Percentiles rank a stretch among this genome's conserved stretches.
phyloP scores from a whole-genome alignment of 2,888 invertebrate genomes.

The Lycophotia porphyrea region DNA sequence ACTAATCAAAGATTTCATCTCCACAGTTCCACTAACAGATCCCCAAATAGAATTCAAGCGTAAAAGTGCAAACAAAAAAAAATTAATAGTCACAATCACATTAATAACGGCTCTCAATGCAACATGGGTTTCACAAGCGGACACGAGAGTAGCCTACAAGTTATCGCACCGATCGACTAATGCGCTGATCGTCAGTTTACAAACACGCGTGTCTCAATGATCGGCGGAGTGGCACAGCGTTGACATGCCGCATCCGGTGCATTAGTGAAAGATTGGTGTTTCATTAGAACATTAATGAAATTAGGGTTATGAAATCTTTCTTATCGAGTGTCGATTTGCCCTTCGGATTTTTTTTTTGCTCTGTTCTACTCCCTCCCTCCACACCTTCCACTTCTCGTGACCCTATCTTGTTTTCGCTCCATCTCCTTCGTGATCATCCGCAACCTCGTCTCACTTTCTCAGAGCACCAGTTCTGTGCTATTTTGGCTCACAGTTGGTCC shows the following conservation, averaged over 20 bases:
- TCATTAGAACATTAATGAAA: conserved; percentile 46
- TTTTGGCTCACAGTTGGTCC: not conserved
- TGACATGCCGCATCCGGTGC: conserved; percentile 60
- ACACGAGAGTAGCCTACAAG: conserved; percentile 58
- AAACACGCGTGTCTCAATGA: conserved; percentile 67
- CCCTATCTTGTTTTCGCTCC: not conserved
- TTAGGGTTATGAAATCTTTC: conserved; percentile 24
- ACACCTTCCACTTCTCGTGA: not conserved
- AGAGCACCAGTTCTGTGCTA: not conserved
- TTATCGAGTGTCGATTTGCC: not conserved
- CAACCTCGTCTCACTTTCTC: not conserved
- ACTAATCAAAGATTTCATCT: not conserved
- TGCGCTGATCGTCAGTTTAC: conserved; percentile 70
- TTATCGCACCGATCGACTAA: conserved; percentile 68
- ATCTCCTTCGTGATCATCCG: not conserved
- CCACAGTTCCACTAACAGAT: not conserved
- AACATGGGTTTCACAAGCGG: conserved; percentile 72
- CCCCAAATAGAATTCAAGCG: conserved; percentile 22
- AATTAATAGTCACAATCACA: conserved; percentile 41
- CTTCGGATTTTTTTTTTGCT: not conserved
- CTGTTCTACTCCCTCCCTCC: not conserved
- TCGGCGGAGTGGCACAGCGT: conserved; percentile 48
- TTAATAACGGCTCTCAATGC: conserved; percentile 50
- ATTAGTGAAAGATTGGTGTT: conserved; percentile 46
- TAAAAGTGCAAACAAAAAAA: conserved; percentile 40